A percentile compares a stretch with the other conserved stretches of the same genome.
Evolutionary conservation across 2,888 invertebrate species (phyloP).

Genomic region (Xestobium rufovillosum): DNA sequence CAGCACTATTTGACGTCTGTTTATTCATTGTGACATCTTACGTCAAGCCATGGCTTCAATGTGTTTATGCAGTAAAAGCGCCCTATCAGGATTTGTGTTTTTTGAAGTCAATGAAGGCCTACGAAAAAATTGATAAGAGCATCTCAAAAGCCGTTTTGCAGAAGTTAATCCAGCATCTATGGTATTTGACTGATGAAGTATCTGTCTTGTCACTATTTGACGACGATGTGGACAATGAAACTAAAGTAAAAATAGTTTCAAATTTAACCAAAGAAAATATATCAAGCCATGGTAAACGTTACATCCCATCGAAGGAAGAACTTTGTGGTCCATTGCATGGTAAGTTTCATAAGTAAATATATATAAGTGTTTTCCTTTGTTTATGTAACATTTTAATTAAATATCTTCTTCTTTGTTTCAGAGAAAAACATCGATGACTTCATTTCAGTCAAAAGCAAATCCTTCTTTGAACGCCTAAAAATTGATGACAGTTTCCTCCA

Average conservation of each 20-base stretch:
- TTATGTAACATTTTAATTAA: too few relatives aligned
- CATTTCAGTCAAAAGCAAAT: slow-evolving; percentile 12
- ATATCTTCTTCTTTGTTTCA: too few relatives aligned
- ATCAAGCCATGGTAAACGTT: slow-evolving; percentile 4
- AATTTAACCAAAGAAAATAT: slow-evolving; percentile 16
- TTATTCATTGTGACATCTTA: slow-evolving; percentile 23
- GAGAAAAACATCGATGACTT: not conserved
- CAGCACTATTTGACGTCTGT: slow-evolving; percentile 19
- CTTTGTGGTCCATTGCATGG: not conserved
- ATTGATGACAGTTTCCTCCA: too few relatives aligned
- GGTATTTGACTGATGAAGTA: slow-evolving; percentile 22
- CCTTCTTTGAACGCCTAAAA: slow-evolving; percentile 13
- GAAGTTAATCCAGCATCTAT: slow-evolving; percentile 20
- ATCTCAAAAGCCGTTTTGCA: slow-evolving; percentile 20
- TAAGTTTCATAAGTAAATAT: slow-evolving; percentile 1
- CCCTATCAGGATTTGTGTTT: slow-evolving; percentile 19
- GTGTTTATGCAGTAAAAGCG: slow-evolving; percentile 22
- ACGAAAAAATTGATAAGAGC: slow-evolving; percentile 16
- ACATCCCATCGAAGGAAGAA: too few relatives aligned
- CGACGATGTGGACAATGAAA: slow-evolving; percentile 16
- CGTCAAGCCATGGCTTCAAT: slow-evolving; percentile 24
- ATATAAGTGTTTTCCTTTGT: too few relatives aligned
- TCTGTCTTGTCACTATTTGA: slow-evolving; percentile 14
- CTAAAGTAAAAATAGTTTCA: slow-evolving; percentile 17
- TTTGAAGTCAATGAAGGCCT: slow-evolving; percentile 17